Base-by-base conservation (phyloP, 1,140 invertebrate genomes). In the Lepidostoma basale region DNA sequence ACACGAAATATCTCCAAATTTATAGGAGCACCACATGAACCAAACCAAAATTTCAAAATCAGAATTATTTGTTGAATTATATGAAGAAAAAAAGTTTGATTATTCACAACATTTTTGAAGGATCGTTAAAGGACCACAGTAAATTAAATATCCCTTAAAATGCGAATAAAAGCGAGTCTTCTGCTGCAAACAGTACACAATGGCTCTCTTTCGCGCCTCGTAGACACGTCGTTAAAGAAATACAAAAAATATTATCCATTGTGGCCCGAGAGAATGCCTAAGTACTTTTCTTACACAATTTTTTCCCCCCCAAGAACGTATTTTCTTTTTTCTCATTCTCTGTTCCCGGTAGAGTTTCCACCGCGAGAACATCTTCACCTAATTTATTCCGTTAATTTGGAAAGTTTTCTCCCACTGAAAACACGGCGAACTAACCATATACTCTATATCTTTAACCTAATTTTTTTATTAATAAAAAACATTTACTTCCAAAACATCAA, bases 381-480 rank as follows among this genome's bases (percentile, higher is more conserved):
- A 25, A 47, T 47, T 18, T 25, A 52, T 52, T 28, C 25, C 16
- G 12, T 28, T 52, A 52, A 52, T 52, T 52, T 52, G 28, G 8
- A 25, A 25, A 52, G 22, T 52, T 47, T 52, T 52, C 47, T 14
- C 25, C 5, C 12, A 26, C 47, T n/a, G n/a, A n/a, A n/a, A n/a
- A n/a, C n/a, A n/a, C n/a, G n/a, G n/a, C n/a, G n/a, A n/a, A n/a
- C n/a, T n/a, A n/a, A n/a, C n/a, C n/a, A n/a, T n/a, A n/a, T n/a
- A n/a, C n/a, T n/a, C n/a, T n/a, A n/a, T n/a, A n/a, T n/a, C n/a
- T n/a, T n/a, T n/a, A n/a, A n/a, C n/a, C n/a, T n/a, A n/a, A n/a
- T n/a, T n/a, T n/a, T n/a, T n/a, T n/a, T n/a, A n/a, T n/a, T n/a
- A n/a, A n/a, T n/a, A n/a, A n/a, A n/a, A n/a, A n/a, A n/a, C n/a